Evolutionary conservation across 37 sponge, comb jelly and placozoan species (phyloP).

Genomic region (Spongilla lacustris): DNA sequence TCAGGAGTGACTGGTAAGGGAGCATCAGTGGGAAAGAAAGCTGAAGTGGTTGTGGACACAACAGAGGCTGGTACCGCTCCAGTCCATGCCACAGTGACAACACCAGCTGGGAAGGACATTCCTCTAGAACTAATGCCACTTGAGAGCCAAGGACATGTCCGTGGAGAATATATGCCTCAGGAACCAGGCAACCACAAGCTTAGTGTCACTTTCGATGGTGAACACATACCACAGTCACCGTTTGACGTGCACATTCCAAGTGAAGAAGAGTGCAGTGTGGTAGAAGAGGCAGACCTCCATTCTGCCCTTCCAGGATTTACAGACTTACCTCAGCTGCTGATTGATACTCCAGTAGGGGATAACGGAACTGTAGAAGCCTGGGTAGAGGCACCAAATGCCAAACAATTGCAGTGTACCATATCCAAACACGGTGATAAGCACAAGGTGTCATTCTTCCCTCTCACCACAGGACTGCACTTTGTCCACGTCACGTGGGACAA

Average conservation of each 20-base stretch:
- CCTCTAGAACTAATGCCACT: constrained; percentile 15
- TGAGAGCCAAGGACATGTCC: background rate
- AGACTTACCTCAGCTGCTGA: constrained; percentile 50
- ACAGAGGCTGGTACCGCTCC: constrained; percentile 59
- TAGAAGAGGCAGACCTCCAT: too few species aligned
- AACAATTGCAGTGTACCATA: constrained; percentile 60
- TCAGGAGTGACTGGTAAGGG: constrained; percentile 80
- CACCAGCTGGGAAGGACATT: constrained; percentile 33
- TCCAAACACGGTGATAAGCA: background rate
- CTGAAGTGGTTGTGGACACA: constrained; percentile 58
- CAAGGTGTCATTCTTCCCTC: constrained; percentile 31
- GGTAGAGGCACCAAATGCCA: constrained; percentile 2
- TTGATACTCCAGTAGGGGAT: constrained; percentile 36
- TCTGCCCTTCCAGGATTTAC: too few species aligned
- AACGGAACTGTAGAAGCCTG: background rate
- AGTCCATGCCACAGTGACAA: constrained; percentile 43
- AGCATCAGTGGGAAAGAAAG: constrained; percentile 45
- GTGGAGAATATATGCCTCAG: constrained; percentile 27
- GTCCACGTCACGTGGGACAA: constrained; percentile 62
- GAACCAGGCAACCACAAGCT: constrained; percentile 47
- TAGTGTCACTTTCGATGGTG: constrained; percentile 60
- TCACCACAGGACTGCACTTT: constrained; percentile 50
- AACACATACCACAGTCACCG: constrained; percentile 67
- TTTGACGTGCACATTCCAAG: constrained; percentile 41
- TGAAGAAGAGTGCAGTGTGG: constrained; percentile 23